A percentile compares a stretch with the other conserved stretches of the same genome.
These are phyloP conservation scores for Philotrypesis tridentata DNA, from an alignment of 1,140 invertebrate genomes.

Conservation along the genomic window DNA sequence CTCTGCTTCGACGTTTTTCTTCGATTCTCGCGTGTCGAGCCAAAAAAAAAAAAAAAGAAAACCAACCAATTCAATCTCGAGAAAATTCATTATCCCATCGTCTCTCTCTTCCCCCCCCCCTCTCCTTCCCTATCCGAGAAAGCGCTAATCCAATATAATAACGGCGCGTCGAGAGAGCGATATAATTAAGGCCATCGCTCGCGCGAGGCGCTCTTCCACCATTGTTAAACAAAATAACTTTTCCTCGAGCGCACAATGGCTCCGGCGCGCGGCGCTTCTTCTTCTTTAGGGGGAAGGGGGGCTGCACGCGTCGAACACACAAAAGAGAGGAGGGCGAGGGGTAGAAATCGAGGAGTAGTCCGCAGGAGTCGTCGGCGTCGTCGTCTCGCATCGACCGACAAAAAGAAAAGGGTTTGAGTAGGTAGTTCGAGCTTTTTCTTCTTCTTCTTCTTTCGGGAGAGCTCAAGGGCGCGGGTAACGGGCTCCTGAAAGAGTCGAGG, in stretches of 20 bases:
- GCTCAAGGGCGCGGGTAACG: not conserved
- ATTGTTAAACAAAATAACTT: constrained; percentile 35
- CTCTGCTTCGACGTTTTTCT: not conserved
- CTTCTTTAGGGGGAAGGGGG: not conserved
- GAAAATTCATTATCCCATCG: not conserved
- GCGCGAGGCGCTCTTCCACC: not conserved
- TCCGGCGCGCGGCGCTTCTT: not conserved
- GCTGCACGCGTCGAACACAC: not conserved
- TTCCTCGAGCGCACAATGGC: not conserved
- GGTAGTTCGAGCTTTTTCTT: not conserved
- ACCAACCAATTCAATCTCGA: not conserved
- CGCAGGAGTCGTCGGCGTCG: constrained; percentile 1
- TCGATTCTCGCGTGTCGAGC: not conserved
- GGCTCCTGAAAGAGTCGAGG: not conserved
- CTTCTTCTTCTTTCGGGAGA: not conserved
- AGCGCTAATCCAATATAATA: constrained; percentile 16
- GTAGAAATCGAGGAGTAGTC: not conserved
- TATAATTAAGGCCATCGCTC: constrained; percentile 16
- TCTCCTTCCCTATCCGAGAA: too few species aligned
- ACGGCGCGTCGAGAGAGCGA: too few species aligned
- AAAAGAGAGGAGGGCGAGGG: not conserved
- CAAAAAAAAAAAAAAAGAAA: not conserved
- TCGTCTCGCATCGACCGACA: constrained; percentile 2
- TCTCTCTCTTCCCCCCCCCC: not conserved
- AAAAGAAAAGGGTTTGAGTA: not conserved